phyloP scores from a whole-genome alignment of 2,113 vertebrate genomes.

The Eolophus roseicapilla region DNA sequence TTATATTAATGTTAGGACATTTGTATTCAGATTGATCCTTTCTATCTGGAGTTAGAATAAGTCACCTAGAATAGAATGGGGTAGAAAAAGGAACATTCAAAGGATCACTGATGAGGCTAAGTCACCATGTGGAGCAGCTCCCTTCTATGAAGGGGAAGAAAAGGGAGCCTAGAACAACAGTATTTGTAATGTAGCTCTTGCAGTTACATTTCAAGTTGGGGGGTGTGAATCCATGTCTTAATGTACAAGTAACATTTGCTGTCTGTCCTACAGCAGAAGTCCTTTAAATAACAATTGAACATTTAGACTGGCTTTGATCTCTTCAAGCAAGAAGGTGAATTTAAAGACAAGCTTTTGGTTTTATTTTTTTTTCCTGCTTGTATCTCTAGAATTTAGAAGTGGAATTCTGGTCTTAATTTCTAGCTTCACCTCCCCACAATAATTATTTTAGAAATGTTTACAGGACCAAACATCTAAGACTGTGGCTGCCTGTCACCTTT shows the following conservation, averaged over 20 bases:
- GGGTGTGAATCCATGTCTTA: neutral
- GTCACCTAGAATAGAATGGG: neutral
- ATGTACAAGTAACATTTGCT: neutral
- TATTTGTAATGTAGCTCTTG: neutral
- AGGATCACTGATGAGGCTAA: neutral
- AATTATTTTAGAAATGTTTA: neutral
- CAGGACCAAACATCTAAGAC: neutral
- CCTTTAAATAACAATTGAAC: slow-evolving; percentile 1
- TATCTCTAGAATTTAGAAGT: neutral
- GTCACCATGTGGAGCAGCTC: neutral
- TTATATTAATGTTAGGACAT: neutral
- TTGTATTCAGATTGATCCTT: neutral
- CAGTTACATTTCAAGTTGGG: neutral
- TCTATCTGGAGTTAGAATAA: neutral
- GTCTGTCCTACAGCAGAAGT: neutral
- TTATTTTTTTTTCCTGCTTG: neutral
- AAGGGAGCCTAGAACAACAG: neutral
- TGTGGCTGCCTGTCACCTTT: neutral
- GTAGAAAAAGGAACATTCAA: neutral
- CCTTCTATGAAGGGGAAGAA: neutral
- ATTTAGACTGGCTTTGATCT: neutral
- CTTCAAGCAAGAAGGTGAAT: neutral
- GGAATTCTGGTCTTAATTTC: neutral
- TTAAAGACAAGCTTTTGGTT: neutral
- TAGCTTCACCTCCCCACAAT: neutral